Evolutionary conservation across 2,888 invertebrate species (phyloP).

Genomic region (Tetrapedia diversipes): DNA sequence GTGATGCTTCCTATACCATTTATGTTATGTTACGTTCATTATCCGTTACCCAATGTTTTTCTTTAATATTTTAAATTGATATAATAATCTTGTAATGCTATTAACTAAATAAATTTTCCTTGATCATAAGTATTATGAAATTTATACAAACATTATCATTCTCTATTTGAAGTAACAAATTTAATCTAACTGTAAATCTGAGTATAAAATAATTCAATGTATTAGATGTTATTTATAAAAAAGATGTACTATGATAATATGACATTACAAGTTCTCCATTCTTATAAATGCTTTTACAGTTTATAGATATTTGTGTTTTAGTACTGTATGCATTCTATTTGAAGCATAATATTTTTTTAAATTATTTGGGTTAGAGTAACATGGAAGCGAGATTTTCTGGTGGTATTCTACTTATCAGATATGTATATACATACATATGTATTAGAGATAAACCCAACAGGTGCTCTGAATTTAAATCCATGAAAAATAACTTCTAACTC

Average conservation of each 20-base stretch:
- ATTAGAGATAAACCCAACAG: conserved; percentile 76
- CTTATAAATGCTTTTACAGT: background rate
- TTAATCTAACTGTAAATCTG: conserved; percentile 13
- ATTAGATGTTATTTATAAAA: background rate
- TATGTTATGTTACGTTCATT: conserved; percentile 73
- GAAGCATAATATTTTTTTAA: conserved; percentile 58
- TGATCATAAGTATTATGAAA: background rate
- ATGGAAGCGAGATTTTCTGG: conserved; percentile 69
- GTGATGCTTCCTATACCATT: conserved; percentile 82
- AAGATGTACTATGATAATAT: background rate
- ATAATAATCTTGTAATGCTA: conserved; percentile 22
- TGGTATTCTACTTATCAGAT: conserved; percentile 59
- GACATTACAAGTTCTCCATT: background rate
- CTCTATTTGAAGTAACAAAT: background rate
- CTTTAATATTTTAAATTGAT: conserved; percentile 31
- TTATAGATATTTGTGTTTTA: conserved; percentile 42
- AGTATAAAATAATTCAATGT: background rate
- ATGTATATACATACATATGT: conserved; percentile 37
- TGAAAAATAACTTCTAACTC: conserved; percentile 47
- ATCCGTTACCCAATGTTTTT: conserved; percentile 59
- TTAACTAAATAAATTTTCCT: conserved; percentile 18
- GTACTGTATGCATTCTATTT: conserved; percentile 51
- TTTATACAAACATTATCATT: conserved; percentile 2
- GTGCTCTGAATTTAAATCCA: conserved; percentile 71
- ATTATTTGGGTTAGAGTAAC: conserved; percentile 67